These are phyloP conservation scores for Palythoa grandiflora DNA, from an alignment of 92 coral and sea anemone genomes.

Conservation along the genomic window DNA sequence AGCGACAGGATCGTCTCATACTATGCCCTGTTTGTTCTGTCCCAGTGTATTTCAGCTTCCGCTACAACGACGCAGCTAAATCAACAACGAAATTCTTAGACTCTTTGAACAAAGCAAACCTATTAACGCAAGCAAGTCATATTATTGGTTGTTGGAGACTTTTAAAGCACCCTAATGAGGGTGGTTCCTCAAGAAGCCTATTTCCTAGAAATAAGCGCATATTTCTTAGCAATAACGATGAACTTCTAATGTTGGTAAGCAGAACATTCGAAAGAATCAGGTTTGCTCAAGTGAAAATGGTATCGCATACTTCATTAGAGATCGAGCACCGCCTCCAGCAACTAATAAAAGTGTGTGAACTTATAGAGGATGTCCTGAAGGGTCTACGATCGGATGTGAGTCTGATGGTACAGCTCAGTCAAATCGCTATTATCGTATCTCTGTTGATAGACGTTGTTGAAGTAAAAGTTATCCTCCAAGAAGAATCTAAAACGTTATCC, in stretches of 20 bases:
- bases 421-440: neutral
- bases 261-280: neutral
- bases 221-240: neutral
- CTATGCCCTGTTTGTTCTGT: neutral
- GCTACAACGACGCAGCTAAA: neutral
- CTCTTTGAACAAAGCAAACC: neutral
- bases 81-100: neutral
- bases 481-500: neutral
- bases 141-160: neutral
- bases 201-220: neutral
- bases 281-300: neutral
- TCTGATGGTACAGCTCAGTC: neutral
- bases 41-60: constrained; percentile 27
- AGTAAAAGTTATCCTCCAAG: no score
- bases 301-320: neutral
- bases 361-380: neutral
- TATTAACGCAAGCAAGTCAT: neutral
- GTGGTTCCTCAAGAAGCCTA: neutral
- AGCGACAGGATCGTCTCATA: neutral
- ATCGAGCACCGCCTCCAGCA: neutral
- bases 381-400: neutral
- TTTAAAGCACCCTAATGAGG: neutral
- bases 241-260: neutral
- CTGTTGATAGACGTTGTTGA: neutral
- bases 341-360: neutral